A percentile compares a stretch with the other conserved stretches of the same genome.
Conservation (phyloP, 1,140 invertebrate genomes). For the Ips typographus region DNA sequence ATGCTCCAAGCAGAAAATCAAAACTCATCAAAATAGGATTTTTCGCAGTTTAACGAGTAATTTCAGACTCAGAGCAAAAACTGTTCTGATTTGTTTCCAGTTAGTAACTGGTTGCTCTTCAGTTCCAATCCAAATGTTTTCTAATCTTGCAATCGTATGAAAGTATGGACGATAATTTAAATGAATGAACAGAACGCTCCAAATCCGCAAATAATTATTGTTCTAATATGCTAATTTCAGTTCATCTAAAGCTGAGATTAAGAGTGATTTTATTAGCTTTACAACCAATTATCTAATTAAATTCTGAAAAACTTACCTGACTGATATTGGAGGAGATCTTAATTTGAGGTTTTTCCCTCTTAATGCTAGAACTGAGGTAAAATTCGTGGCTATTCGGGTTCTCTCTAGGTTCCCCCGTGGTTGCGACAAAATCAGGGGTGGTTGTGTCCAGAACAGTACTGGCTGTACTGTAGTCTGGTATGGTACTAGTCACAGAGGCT, state of each 20-base stretch:
- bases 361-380: conserved; percentile 41
- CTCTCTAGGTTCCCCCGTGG: conserved; percentile 58
- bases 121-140: too few relatives aligned
- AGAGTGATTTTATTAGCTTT: too few relatives aligned
- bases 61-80: neutral
- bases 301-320: conserved; percentile 54
- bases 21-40: conserved; percentile 10
- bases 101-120: too few relatives aligned
- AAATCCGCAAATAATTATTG: too few relatives aligned
- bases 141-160: too few relatives aligned
- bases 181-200: too few relatives aligned
- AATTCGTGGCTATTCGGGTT: conserved; percentile 50
- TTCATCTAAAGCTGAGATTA: too few relatives aligned
- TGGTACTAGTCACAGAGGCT: conserved; percentile 18
- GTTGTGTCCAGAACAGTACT: conserved; percentile 44
- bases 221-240: too few relatives aligned
- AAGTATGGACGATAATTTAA: too few relatives aligned
- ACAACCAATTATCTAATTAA: too few relatives aligned
- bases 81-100: too few relatives aligned
- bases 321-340: conserved; percentile 58
- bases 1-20: conserved; percentile 4
- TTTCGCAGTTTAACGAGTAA: conserved; percentile 6
- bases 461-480: conserved; percentile 35
- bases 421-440: conserved; percentile 45
- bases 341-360: conserved; percentile 56